These are phyloP conservation scores for Carabus problematicus DNA, from an alignment of 2,888 invertebrate species.

Conservation along the genomic window DNA sequence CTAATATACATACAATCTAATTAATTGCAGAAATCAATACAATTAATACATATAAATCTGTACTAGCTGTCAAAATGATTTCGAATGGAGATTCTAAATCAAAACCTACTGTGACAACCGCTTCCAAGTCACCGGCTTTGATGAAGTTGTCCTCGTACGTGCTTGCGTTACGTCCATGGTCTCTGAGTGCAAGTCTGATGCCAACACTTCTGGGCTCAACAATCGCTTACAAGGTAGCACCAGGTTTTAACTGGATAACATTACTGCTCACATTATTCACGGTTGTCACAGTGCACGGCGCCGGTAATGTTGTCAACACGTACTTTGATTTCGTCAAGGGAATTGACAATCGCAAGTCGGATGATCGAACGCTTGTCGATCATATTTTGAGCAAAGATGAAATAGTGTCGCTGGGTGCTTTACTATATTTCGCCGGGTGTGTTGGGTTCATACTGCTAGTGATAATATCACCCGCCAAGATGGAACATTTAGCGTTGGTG, in stretches of 20 bases:
- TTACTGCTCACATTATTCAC: conserved; percentile 85
- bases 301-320: conserved; percentile 96
- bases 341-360: conserved; percentile 91
- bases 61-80: conserved; percentile 30
- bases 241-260: conserved; percentile 80
- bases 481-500: conserved; percentile 93
- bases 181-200: conserved; percentile 87
- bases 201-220: conserved; percentile 91
- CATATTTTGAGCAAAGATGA: conserved; percentile 82
- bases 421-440: conserved; percentile 88
- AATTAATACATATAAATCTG: background rate
- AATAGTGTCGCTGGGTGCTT: conserved; percentile 87
- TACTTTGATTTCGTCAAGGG: conserved; percentile 95
- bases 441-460: conserved; percentile 79
- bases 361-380: conserved; percentile 94
- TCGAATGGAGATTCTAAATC: conserved; percentile 43
- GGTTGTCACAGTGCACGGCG: conserved; percentile 91
- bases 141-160: conserved; percentile 91
- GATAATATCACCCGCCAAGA: conserved; percentile 84
- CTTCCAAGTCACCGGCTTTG: conserved; percentile 59
- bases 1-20: too few relatives aligned
- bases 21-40: too few relatives aligned
- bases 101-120: conserved; percentile 14
- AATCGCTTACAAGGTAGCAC: conserved; percentile 82
- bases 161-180: conserved; percentile 91